phyloP scores from a whole-genome alignment of 2,797 vertebrate genomes.

The Sebastes trivittatus region DNA sequence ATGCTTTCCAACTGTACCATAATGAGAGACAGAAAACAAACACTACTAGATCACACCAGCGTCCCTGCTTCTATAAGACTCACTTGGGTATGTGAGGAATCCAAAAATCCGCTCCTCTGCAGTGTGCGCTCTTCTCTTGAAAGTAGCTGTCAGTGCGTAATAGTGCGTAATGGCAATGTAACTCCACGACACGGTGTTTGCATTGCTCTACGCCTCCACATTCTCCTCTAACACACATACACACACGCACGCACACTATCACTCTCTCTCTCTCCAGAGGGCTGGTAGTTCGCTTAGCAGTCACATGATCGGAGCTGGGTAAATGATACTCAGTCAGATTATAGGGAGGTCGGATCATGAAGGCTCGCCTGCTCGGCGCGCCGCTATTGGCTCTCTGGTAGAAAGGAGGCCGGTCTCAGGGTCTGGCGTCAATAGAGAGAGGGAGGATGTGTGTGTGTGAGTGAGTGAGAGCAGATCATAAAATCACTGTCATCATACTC shows the following conservation, averaged over 20 bases:
- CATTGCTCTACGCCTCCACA: slow-evolving; percentile 44
- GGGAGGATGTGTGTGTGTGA: background rate
- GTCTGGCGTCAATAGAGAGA: slow-evolving; percentile 42
- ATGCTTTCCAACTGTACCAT: background rate
- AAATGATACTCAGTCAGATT: slow-evolving; percentile 54
- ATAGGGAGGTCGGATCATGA: slow-evolving; percentile 82
- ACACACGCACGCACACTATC: background rate
- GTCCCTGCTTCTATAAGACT: slow-evolving; percentile 1
- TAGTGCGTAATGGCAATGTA: slow-evolving; percentile 64
- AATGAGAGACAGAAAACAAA: background rate
- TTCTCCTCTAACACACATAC: background rate
- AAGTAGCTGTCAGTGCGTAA: slow-evolving; percentile 64
- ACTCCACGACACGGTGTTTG: slow-evolving; percentile 48
- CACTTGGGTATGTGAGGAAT: slow-evolving; percentile 53
- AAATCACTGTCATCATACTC: slow-evolving; percentile 14
- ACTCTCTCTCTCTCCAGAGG: background rate
- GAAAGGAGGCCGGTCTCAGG: slow-evolving; percentile 54
- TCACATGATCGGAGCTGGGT: slow-evolving; percentile 78
- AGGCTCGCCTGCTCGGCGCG: slow-evolving; percentile 88
- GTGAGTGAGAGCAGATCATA: slow-evolving; percentile 5
- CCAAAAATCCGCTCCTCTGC: slow-evolving; percentile 32
- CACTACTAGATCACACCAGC: background rate
- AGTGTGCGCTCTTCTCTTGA: slow-evolving; percentile 27
- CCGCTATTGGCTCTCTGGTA: slow-evolving; percentile 81
- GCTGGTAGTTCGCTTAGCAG: slow-evolving; percentile 65